These are phyloP conservation scores for Picathartes gymnocephalus DNA, from an alignment of 2,113 vertebrate species.

Conservation along the genomic window DNA sequence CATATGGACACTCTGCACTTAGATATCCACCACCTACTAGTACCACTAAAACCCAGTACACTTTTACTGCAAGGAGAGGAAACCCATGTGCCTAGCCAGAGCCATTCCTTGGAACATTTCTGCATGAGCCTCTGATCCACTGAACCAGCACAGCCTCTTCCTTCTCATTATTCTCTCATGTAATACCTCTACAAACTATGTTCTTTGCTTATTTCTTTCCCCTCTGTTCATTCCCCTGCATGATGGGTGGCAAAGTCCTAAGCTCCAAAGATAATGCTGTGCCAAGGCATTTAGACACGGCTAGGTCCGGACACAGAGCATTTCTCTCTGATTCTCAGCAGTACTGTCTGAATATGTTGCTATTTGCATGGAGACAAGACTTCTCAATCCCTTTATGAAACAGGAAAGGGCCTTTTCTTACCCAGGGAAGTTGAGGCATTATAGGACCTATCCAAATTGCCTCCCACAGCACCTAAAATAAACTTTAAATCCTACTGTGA, in stretches of 20 bases:
- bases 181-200: background rate
- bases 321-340: background rate
- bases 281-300: background rate
- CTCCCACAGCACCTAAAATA: background rate
- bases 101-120: background rate
- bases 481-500: background rate
- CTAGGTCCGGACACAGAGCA: background rate
- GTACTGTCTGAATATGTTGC: background rate
- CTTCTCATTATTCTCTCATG: background rate
- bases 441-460: background rate
- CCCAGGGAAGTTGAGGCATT: background rate
- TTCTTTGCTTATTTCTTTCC: background rate
- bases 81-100: background rate
- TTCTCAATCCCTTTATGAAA: background rate
- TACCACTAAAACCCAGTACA: background rate
- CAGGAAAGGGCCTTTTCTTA: background rate
- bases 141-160: background rate
- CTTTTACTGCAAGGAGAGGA: background rate
- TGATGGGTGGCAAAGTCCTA: conserved; percentile 9
- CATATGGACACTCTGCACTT: background rate
- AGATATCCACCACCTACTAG: background rate
- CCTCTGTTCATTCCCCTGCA: background rate
- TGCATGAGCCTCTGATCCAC: background rate
- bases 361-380: background rate
- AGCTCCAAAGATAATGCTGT: background rate